Percentiles rank a stretch among this genome's conserved stretches.
These are phyloP conservation scores for Oxygymnocypris stewartii DNA, from an alignment of 2,113 vertebrate genomes.

Conservation along the genomic window DNA sequence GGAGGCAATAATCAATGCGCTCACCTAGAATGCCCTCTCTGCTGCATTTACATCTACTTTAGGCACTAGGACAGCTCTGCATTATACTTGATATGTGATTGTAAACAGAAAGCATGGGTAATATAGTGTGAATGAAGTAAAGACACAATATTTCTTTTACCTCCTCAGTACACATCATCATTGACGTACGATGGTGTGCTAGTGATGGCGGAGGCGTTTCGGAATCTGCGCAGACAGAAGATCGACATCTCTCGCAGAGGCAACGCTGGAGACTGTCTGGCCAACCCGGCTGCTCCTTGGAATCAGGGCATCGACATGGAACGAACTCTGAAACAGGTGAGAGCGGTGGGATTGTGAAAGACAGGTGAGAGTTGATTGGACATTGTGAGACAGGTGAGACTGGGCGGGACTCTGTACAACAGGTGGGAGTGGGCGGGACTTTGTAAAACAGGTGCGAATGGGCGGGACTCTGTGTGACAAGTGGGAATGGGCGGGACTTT, in stretches of 20 bases:
- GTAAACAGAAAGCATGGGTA: conserved; percentile 8
- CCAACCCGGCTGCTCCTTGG: conserved; percentile 97
- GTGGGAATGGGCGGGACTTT: not conserved
- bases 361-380: not conserved
- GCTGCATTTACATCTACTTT: conserved; percentile 16
- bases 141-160: conserved; percentile 8
- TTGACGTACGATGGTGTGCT: conserved; percentile 95
- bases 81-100: not conserved
- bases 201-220: conserved; percentile 98
- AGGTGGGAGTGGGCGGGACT: not conserved
- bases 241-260: conserved; percentile 97
- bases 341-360: conserved; percentile 1
- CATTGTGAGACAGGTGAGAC: not conserved
- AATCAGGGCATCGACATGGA: conserved; percentile 99
- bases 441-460: not conserved
- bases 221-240: conserved; percentile 93
- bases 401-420: not conserved
- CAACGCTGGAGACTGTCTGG: conserved; percentile 97
- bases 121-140: conserved; percentile 12
- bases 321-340: conserved; percentile 96
- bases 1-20: not conserved
- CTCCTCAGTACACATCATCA: conserved; percentile 90
- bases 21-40: conserved; percentile 15
- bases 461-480: not conserved
- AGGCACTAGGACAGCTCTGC: not conserved